Evolutionary conservation across 2,888 invertebrate species (phyloP).

Genomic region (Drosophila macrospina): DNA sequence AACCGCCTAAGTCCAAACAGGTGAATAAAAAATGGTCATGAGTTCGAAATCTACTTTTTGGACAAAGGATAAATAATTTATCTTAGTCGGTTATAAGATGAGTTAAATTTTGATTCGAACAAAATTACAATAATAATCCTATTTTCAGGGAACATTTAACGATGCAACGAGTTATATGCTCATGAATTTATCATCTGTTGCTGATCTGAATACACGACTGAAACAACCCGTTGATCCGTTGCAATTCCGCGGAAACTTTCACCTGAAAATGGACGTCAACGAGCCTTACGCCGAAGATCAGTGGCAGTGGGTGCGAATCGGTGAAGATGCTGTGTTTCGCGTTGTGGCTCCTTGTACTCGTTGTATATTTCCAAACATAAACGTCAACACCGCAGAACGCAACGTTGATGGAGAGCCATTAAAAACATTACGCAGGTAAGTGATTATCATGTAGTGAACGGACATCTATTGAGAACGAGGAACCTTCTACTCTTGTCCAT

Average conservation of each 20-base stretch:
- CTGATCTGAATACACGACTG: constrained; percentile 88
- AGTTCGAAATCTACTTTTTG: too few relatives aligned
- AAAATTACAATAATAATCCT: neutral
- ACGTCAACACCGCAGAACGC: constrained; percentile 88
- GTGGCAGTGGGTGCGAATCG: constrained; percentile 90
- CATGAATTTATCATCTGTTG: constrained; percentile 89
- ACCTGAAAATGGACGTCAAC: constrained; percentile 87
- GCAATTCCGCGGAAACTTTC: constrained; percentile 90
- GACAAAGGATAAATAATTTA: too few relatives aligned
- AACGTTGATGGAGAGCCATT: constrained; percentile 88
- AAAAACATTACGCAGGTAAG: constrained; percentile 88
- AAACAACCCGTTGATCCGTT: constrained; percentile 86
- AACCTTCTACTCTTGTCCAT: neutral
- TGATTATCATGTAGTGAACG: neutral
- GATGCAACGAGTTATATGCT: constrained; percentile 90
- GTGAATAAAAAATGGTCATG: too few relatives aligned
- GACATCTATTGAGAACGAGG: neutral
- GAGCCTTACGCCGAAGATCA: constrained; percentile 89
- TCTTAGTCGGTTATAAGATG: neutral
- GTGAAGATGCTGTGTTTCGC: constrained; percentile 67
- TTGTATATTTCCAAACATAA: constrained; percentile 90
- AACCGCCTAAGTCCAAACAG: too few relatives aligned
- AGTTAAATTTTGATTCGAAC: neutral
- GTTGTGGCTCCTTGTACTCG: constrained; percentile 85
- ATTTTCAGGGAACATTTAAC: constrained; percentile 87